Evolutionary conservation across 1,140 invertebrate genomes (phyloP).

Genomic region (honey bee (Apis mellifera)): Amel_HAv3.1 CM009936.2:1634001-1634500

Average conservation of each 20-base stretch:
- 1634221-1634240: conserved; percentile 79
- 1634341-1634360: conserved; percentile 89
- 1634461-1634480: conserved; percentile 88
- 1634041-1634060: background rate
- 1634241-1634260: conserved; percentile 79
- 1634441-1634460: conserved; percentile 75
- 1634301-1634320: conserved; percentile 89
- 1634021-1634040: background rate
- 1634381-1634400: conserved; percentile 79
- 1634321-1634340: conserved; percentile 88
- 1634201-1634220: background rate
- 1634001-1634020: background rate
- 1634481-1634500: conserved; percentile 89
- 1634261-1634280: conserved; percentile 82
- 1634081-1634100: background rate
- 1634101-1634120: background rate
- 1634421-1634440: background rate
- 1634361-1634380: conserved; percentile 86
- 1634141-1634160: no score
- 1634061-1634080: background rate
- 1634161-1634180: no score
- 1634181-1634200: no score
- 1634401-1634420: background rate
- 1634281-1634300: conserved; percentile 87
- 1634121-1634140: no score